Evolutionary conservation across 2,797 vertebrate species (phyloP).

Genomic region (Oceanodroma leucorhoa): DNA sequence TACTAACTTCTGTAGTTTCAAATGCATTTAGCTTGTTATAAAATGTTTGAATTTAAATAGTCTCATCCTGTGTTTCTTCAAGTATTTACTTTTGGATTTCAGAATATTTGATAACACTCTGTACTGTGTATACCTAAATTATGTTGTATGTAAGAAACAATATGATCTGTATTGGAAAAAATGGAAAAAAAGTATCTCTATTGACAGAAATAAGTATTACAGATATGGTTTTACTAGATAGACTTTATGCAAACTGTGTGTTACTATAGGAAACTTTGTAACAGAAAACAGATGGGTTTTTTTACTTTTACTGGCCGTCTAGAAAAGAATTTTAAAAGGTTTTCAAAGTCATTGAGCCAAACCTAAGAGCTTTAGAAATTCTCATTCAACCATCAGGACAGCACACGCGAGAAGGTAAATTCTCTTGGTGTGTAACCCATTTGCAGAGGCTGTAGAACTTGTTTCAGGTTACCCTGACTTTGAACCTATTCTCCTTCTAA

Average conservation of each 20-base stretch:
- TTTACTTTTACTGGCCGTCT: background rate
- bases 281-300: background rate
- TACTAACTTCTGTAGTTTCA: background rate
- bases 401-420: background rate
- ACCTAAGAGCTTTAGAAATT: background rate
- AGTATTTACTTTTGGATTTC: background rate
- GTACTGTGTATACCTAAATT: background rate
- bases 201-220: background rate
- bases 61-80: background rate
- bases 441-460: background rate
- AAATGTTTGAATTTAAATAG: background rate
- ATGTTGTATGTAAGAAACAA: background rate
- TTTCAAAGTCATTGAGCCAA: background rate
- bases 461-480: background rate
- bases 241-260: background rate
- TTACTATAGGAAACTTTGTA: background rate
- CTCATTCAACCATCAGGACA: background rate
- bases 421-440: background rate
- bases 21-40: background rate
- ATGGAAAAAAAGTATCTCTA: background rate
- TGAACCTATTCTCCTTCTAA: background rate
- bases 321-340: background rate
- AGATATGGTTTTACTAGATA: background rate
- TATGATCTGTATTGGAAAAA: background rate
- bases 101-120: background rate